Evolutionary conservation across 1,140 invertebrate species (phyloP), one percentile per base, ranked within the genome.

Genomic region (Drosophila pruinosa): DNA sequence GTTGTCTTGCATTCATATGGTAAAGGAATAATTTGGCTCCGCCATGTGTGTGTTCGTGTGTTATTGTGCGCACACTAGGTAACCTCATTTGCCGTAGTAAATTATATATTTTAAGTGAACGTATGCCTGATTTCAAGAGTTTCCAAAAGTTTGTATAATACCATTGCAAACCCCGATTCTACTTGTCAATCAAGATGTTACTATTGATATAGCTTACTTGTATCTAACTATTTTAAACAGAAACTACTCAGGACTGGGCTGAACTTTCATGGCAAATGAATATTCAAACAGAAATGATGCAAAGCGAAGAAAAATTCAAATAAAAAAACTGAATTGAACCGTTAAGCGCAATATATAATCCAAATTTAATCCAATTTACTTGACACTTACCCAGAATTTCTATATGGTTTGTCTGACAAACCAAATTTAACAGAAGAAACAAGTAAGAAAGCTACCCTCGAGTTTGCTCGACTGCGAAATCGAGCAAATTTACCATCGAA

Each of bases 51-150:
- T 31, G 21, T 58, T 50, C 41, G 65, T 67, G 82, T 78, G 82
- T 88, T 88, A 88, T 88, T 88, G 82, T 82, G 82, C 82, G 72
- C 72, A 88, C 61, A 63, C 58, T 63, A 68, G 43, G 50, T 71
- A 75, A 64, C 82, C 82, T 88, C 82, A 83, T 88, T 88, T 88
- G 82, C 89, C 82, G 89, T 82, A 88, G 82, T 88, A 89, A 88
- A 88, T 88, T 88, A 88, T 88, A 79, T 64, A 78, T 82, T 88
- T 88, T 73, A 88, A 88, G 88, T 86, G 82, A 78, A 77, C 63
- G 65, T 74, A 70, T 67, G 75, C 67, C 72, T 72, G 74, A 62
- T 75, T 67, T 38, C 7, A 24, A 50, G 12, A 4, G n/a, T 53
- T 43, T 3, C 21, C 28, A n/a, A n/a, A n/a, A n/a, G n/a, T n/a